These are phyloP conservation scores for Dryobotodes eremita DNA, from an alignment of 2,888 invertebrate species.

Conservation along the genomic window DNA sequence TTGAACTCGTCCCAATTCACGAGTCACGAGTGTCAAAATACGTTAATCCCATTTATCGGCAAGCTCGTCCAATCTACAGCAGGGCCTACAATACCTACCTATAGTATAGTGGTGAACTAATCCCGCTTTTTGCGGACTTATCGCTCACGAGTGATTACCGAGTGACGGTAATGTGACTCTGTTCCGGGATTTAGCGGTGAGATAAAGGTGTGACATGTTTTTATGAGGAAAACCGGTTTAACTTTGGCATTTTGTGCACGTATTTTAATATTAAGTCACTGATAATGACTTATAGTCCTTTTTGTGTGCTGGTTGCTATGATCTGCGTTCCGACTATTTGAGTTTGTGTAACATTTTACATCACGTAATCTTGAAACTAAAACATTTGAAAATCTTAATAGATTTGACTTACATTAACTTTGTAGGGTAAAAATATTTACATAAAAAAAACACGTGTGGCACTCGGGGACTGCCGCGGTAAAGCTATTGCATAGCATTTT, in stretches of 20 bases:
- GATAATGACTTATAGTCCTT: neutral
- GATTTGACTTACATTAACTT: neutral
- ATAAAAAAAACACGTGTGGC: no score
- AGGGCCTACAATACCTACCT: neutral
- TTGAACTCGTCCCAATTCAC: slow-evolving; percentile 17
- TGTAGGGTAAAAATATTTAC: neutral
- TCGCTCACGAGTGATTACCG: slow-evolving; percentile 47
- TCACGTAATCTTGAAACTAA: neutral
- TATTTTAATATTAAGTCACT: neutral
- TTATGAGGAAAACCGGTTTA: neutral
- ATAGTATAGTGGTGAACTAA: slow-evolving; percentile 43
- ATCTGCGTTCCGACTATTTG: neutral
- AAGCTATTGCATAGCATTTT: no score
- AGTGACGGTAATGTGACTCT: slow-evolving; percentile 43
- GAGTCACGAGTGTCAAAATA: slow-evolving; percentile 30
- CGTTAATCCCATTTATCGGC: slow-evolving; percentile 59
- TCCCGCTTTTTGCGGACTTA: slow-evolving; percentile 68
- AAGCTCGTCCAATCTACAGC: slow-evolving; percentile 32
- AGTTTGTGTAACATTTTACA: neutral
- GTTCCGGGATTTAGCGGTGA: slow-evolving; percentile 35
- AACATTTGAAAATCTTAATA: neutral
- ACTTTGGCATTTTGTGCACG: neutral
- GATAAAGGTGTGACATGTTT: slow-evolving; percentile 31
- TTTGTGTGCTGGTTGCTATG: neutral
- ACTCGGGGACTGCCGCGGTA: no score